Evolutionary conservation across 1,140 invertebrate genomes (phyloP), one percentile per base, ranked within the genome.

Genomic region (Scylla paramamosain): DNA sequence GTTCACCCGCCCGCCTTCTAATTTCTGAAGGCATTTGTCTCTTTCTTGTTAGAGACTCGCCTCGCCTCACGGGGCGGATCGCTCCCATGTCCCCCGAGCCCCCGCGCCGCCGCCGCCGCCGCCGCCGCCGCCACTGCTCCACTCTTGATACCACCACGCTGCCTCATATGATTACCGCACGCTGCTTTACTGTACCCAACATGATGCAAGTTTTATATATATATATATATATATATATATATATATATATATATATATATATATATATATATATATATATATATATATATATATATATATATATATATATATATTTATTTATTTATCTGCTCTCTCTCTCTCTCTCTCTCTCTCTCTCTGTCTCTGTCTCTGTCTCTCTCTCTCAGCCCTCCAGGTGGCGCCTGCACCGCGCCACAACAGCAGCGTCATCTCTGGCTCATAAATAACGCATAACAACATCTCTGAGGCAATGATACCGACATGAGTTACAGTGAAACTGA

Each of bases 1-100:
- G 93, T 84, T 94, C 93, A 94, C 88, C 29, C 59, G 39, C 45
- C 93, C 93, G 93, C 93, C 93, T 94, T 94, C 88, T 94, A 94
- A 94, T 94, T 94, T 94, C 32, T 82, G 67, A 12, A 25, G 89
- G 93, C 93, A 94, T 94, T 94, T 94, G 77, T 94, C 93, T 91
- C 39, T 91, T 88, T 94, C 93, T 94, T 94, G 93, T 94, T 94
- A 94, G 67, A 77, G 67, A 25, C 67, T 77, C n/a, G 67, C 67
- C 67, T 77, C 67, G 2, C 67, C 67, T 77, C 52, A 7, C 67
- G 67, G 20, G 67, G 20, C 20, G 67, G 20, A 12, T 20, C 16
- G 67, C 67, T 77, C 39, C 39, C 39, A 39, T 39, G 39, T 39
- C 39, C 39, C 39, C 39, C 39, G 6, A 39, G 39, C 39, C 67